Evolutionary conservation across 2,888 invertebrate genomes (phyloP).

Genomic region (Strigamia maritima): DNA sequence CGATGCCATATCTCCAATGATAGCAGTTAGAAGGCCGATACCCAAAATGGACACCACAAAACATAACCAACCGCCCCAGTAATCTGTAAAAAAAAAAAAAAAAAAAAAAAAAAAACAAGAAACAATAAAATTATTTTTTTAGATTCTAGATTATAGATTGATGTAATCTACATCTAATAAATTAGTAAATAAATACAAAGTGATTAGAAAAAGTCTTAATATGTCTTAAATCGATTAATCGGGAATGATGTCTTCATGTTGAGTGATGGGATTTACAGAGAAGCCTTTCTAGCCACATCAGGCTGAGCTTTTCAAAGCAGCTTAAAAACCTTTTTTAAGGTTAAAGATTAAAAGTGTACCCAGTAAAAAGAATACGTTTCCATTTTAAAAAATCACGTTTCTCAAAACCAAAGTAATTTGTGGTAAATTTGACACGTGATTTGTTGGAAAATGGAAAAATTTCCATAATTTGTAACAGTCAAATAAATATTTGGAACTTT

Average conservation of each 20-base stretch:
- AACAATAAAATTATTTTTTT: no score
- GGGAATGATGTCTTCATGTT: not conserved
- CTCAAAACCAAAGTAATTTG: no score
- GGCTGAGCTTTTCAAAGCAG: not conserved
- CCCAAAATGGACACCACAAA: conserved; percentile 87
- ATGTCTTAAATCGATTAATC: not conserved
- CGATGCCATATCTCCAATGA: conserved; percentile 95
- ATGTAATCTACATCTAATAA: no score
- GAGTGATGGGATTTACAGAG: not conserved
- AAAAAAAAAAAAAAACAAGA: conserved; percentile 46
- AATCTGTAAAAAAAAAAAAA: conserved; percentile 61
- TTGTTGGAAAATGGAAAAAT: no score
- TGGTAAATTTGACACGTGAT: no score
- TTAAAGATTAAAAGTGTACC: no score
- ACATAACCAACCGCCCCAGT: conserved; percentile 90
- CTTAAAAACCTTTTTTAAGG: not conserved
- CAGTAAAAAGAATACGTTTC: no score
- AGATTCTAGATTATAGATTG: no score
- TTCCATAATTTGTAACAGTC: no score
- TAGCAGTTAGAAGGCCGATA: conserved; percentile 90
- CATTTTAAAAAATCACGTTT: no score
- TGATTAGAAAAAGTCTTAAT: not conserved
- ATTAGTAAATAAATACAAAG: conserved; percentile 2
- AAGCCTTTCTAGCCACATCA: not conserved
- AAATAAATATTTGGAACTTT: not conserved